A percentile compares a stretch with the other conserved stretches of the same genome.
Evolutionary conservation across 2,113 vertebrate genomes (phyloP).

Genomic region (Scolopax mira): DNA sequence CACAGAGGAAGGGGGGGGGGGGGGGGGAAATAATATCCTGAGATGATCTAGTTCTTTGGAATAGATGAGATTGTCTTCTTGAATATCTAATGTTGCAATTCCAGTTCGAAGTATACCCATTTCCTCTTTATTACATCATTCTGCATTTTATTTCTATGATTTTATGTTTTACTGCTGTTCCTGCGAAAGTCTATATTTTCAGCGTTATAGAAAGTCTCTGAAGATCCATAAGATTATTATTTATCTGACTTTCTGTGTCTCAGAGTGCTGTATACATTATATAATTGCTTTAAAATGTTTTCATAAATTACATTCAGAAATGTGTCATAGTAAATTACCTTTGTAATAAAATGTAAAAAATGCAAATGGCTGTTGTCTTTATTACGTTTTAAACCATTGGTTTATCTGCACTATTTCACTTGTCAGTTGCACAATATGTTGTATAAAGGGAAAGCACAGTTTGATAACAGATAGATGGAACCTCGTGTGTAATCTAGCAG

Average conservation of each 20-base stretch:
- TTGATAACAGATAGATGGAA: constrained; percentile 89
- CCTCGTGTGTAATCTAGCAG: constrained; percentile 96
- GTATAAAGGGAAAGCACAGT: constrained; percentile 89
- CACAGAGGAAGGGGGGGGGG: not conserved
- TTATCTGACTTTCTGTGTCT: constrained; percentile 77
- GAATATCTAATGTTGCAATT: constrained; percentile 62
- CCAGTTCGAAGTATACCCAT: constrained; percentile 42
- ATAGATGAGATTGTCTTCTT: constrained; percentile 44
- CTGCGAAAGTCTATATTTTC: constrained; percentile 38
- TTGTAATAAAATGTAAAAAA: constrained; percentile 91
- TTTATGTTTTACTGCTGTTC: constrained; percentile 65
- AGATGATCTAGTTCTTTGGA: constrained; percentile 5
- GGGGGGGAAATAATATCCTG: not conserved
- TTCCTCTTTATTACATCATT: constrained; percentile 65
- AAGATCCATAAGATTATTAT: constrained; percentile 79
- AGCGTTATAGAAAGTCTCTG: constrained; percentile 71
- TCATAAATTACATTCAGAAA: constrained; percentile 87
- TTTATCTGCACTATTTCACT: constrained; percentile 99
- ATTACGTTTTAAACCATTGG: constrained; percentile 97
- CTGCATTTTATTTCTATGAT: constrained; percentile 65
- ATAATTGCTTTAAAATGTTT: constrained; percentile 86
- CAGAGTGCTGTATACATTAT: constrained; percentile 73
- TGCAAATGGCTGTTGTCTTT: constrained; percentile 92
- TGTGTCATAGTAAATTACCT: constrained; percentile 97
- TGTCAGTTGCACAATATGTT: constrained; percentile 90